Conservation (phyloP, 2,888 invertebrate genomes). For the Ornithoptera priamus region DNA sequence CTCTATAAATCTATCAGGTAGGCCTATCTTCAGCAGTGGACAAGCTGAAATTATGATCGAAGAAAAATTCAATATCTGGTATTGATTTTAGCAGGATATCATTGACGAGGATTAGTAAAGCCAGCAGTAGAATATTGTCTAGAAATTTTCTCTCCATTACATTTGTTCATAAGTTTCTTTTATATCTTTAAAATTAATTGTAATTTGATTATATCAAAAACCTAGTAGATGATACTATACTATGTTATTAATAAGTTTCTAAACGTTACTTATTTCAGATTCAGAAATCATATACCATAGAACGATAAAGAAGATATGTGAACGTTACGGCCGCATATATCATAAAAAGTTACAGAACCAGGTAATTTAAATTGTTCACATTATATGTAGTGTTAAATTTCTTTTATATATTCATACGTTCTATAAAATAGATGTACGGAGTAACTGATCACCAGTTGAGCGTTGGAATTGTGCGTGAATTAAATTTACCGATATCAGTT, state of each 20-base stretch:
- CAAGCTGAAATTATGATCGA: no score
- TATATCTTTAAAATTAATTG: no score
- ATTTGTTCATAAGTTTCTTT: no score
- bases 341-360: conserved; percentile 28
- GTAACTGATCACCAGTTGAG: conserved; percentile 64
- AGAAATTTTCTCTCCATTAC: no score
- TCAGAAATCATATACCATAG: conserved; percentile 58
- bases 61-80: no score
- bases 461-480: conserved; percentile 71
- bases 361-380: conserved; percentile 8
- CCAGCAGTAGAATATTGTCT: no score
- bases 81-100: no score
- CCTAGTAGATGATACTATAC: neutral
- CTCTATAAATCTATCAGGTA: no score
- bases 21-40: no score
- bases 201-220: neutral
- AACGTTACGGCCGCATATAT: conserved; percentile 50
- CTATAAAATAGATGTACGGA: conserved; percentile 48
- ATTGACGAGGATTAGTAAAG: no score
- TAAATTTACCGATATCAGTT: conserved; percentile 81
- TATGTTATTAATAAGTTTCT: neutral
- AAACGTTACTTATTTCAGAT: conserved; percentile 45
- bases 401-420: neutral
- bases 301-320: conserved; percentile 50
- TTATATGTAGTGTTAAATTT: neutral